These are phyloP conservation scores for Netelia melanura DNA, from an alignment of 2,888 invertebrate genomes.

Conservation along the genomic window DNA sequence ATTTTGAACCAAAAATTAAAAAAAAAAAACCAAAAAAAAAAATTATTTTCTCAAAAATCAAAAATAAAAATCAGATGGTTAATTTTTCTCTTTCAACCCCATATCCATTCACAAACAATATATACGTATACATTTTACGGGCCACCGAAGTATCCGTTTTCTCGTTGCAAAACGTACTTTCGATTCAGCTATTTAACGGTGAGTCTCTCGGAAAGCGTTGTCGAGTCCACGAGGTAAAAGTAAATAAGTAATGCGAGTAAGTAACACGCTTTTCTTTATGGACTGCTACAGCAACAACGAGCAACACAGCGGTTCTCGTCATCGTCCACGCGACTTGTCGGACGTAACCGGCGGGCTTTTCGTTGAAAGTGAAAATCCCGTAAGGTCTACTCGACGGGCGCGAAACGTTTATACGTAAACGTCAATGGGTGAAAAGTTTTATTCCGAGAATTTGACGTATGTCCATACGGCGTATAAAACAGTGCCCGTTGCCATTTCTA, in stretches of 20 bases:
- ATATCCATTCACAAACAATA: not conserved
- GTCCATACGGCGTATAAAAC: slow-evolving; percentile 7
- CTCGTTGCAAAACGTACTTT: slow-evolving; percentile 71
- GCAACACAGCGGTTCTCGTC: slow-evolving; percentile 44
- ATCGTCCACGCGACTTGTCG: slow-evolving; percentile 62
- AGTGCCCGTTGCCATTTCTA: slow-evolving; percentile 21
- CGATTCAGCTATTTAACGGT: slow-evolving; percentile 67
- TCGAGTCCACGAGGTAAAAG: slow-evolving; percentile 38
- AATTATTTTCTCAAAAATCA: too few species aligned
- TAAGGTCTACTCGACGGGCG: slow-evolving; percentile 28
- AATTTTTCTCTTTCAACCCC: too few species aligned
- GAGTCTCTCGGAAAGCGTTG: slow-evolving; percentile 34
- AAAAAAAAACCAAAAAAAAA: too few species aligned
- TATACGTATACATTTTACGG: slow-evolving; percentile 29
- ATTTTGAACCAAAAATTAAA: too few species aligned
- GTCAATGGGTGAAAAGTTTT: slow-evolving; percentile 23
- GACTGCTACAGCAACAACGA: slow-evolving; percentile 34
- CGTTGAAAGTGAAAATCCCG: slow-evolving; percentile 70
- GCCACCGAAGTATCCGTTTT: slow-evolving; percentile 54
- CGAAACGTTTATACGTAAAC: slow-evolving; percentile 20
- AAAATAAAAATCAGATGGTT: too few species aligned
- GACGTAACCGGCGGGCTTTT: slow-evolving; percentile 37
- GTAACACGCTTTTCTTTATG: slow-evolving; percentile 64
- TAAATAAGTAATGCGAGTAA: slow-evolving; percentile 21
- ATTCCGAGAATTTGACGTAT: slow-evolving; percentile 45